Conservation (phyloP, 2,888 invertebrate species). For the Drosophila meridiana region DNA sequence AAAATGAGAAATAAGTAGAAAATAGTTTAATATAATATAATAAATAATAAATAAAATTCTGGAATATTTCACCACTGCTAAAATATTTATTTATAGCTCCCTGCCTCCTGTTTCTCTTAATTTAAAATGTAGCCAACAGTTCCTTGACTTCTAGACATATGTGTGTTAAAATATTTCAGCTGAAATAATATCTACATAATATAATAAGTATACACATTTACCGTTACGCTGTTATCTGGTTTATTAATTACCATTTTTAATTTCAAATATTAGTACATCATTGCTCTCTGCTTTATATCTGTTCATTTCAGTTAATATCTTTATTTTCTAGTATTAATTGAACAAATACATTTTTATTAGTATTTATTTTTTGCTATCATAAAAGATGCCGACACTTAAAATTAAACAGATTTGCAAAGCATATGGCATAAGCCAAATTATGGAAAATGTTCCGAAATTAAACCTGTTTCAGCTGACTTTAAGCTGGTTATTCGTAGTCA, state of each 20-base stretch:
- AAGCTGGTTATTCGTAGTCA: conserved; percentile 34
- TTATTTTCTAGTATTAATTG: conserved; percentile 21
- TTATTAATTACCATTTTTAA: background rate
- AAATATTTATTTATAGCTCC: background rate
- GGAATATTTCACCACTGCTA: background rate
- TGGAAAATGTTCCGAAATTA: background rate
- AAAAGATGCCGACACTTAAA: conserved; percentile 30
- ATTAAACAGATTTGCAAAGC: conserved; percentile 11
- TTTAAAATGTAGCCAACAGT: background rate
- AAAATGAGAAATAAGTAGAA: too few relatives aligned
- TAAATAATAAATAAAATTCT: background rate
- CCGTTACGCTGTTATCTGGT: background rate
- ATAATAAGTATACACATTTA: background rate
- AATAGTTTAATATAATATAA: background rate
- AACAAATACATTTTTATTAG: conserved; percentile 29
- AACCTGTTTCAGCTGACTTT: conserved; percentile 21
- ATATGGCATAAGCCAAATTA: conserved; percentile 25
- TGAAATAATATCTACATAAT: background rate
- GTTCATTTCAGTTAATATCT: conserved; percentile 12
- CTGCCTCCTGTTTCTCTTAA: background rate
- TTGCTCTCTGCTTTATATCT: background rate
- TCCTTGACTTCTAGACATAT: background rate
- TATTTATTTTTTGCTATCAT: background rate
- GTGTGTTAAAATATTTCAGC: background rate
- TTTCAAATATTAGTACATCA: background rate